Evolutionary conservation across 92 coral and sea anemone species (phyloP).

Genomic region (Montipora capitata): DNA sequence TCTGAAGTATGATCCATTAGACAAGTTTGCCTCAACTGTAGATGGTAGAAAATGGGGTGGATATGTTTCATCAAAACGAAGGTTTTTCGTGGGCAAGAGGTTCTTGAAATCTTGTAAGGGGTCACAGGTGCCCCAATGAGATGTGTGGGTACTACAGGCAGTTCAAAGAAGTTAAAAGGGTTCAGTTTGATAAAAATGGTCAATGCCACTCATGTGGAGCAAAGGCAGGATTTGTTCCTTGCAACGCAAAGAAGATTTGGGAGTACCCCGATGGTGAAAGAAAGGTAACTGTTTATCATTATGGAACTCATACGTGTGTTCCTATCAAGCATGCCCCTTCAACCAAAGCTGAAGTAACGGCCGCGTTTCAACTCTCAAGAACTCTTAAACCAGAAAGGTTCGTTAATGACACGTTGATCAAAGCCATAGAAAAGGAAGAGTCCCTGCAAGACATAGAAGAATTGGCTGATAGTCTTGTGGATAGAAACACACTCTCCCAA

Average conservation of each 20-base stretch:
- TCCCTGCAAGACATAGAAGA: conserved; percentile 69
- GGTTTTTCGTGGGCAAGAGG: conserved; percentile 50
- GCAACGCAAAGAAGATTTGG: conserved; percentile 70
- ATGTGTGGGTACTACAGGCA: conserved; percentile 59
- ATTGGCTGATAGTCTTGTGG: conserved; percentile 72
- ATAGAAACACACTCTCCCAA: conserved; percentile 29
- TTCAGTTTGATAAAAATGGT: conserved; percentile 67
- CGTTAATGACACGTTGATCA: conserved; percentile 65
- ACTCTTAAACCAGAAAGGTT: conserved; percentile 66
- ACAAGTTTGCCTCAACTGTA: conserved; percentile 48
- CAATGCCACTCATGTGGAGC: conserved; percentile 73
- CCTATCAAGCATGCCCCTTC: conserved; percentile 43
- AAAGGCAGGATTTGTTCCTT: conserved; percentile 57
- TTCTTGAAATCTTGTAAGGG: conserved; percentile 68
- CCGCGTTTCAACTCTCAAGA: conserved; percentile 35
- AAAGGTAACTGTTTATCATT: conserved; percentile 73
- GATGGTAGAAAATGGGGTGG: conserved; percentile 66
- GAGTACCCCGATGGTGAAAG: conserved; percentile 62
- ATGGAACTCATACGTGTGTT: conserved; percentile 66
- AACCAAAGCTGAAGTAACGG: conserved; percentile 17
- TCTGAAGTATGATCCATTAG: conserved; percentile 24
- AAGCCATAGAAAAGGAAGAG: conserved; percentile 72
- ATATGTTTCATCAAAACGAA: conserved; percentile 54
- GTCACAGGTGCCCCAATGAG: conserved; percentile 61
- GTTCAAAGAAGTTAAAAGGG: conserved; percentile 63